Evolutionary conservation across 1,140 invertebrate genomes (phyloP).

Genomic region (Steinernema khuongi): DNA sequence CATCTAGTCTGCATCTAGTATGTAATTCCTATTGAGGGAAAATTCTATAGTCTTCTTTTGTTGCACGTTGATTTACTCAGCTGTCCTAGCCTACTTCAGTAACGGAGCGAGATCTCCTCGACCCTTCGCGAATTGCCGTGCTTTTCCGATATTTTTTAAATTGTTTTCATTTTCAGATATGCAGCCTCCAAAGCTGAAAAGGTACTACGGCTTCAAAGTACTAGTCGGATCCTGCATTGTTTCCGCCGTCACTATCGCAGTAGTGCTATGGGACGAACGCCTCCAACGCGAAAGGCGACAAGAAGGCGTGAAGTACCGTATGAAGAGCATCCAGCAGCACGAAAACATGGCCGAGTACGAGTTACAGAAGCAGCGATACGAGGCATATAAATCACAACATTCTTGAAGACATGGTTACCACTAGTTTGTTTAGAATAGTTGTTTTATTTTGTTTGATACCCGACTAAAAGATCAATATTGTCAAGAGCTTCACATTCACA

Average conservation of each 20-base stretch:
- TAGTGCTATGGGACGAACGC: constrained; percentile 48
- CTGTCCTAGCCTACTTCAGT: too few relatives aligned
- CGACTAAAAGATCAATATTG: background rate
- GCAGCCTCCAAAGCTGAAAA: background rate
- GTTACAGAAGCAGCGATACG: constrained; percentile 34
- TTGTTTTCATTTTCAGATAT: background rate
- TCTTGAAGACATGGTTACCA: constrained; percentile 19
- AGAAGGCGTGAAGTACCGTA: constrained; percentile 41
- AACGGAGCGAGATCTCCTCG: too few relatives aligned
- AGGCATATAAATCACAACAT: constrained; percentile 37
- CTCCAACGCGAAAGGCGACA: constrained; percentile 45
- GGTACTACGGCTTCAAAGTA: constrained; percentile 28
- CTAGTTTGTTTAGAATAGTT: constrained; percentile 13
- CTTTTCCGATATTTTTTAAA: too few relatives aligned
- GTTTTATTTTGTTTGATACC: constrained; percentile 13
- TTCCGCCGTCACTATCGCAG: constrained; percentile 39
- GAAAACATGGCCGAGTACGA: constrained; percentile 53
- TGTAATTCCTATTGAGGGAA: too few relatives aligned
- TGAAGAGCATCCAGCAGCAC: constrained; percentile 44
- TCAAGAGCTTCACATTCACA: background rate
- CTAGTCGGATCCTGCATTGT: constrained; percentile 45
- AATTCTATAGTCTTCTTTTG: too few relatives aligned
- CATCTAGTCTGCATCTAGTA: too few relatives aligned
- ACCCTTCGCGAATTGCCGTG: too few relatives aligned
- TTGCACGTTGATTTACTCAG: too few relatives aligned